Evolutionary conservation across 2,888 invertebrate species (phyloP).

Genomic region (Drosophila subquinaria): DNA sequence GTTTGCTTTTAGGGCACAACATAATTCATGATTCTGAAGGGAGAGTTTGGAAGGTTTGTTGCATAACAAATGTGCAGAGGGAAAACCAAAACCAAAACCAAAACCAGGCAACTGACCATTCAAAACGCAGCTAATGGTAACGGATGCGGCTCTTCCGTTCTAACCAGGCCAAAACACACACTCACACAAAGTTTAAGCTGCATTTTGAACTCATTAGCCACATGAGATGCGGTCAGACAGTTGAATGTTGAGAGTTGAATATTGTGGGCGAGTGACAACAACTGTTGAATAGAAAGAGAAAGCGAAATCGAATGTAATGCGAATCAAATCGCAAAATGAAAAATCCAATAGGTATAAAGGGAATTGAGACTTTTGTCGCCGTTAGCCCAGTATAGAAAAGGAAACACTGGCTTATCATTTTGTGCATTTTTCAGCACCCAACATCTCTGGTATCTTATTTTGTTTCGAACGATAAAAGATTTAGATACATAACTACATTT

Average conservation of each 20-base stretch:
- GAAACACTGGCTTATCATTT: background rate
- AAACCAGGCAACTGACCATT: constrained; percentile 10
- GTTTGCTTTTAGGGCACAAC: constrained; percentile 53
- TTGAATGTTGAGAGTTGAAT: background rate
- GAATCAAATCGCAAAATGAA: constrained; percentile 21
- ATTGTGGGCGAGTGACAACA: constrained; percentile 3
- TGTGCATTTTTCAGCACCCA: background rate
- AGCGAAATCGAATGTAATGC: constrained; percentile 26
- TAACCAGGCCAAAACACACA: constrained; percentile 9
- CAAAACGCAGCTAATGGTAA: constrained; percentile 58
- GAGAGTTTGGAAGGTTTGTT: background rate
- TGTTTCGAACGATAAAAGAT: no score
- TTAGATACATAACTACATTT: no score
- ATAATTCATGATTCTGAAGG: constrained; percentile 64
- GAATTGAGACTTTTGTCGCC: constrained; percentile 10
- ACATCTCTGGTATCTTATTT: no score
- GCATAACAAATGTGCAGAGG: constrained; percentile 18
- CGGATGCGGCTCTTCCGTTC: constrained; percentile 38
- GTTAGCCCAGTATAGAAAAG: background rate
- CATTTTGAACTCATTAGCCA: constrained; percentile 49
- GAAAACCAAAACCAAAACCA: constrained; percentile 2
- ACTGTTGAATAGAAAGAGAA: constrained; percentile 6
- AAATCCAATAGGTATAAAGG: background rate
- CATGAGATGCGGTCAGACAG: constrained; percentile 23
- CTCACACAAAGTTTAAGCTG: constrained; percentile 18